Base-by-base conservation (phyloP, 2,888 invertebrate genomes). In the Metopia argyrocephala region DNA sequence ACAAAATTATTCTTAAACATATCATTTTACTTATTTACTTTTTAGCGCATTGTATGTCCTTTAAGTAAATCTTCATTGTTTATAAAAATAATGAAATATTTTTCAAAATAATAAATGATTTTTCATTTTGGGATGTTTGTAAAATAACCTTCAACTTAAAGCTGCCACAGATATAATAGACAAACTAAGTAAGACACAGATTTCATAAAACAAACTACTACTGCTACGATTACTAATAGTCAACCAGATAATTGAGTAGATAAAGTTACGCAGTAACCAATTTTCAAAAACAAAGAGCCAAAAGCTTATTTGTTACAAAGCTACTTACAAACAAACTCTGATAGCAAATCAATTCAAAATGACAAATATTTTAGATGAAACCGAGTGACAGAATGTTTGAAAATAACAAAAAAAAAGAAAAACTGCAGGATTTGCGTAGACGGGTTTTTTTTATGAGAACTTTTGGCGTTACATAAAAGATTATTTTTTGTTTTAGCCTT, bases 201-300 rank as follows among this genome's bases (percentile, higher is more conserved):
- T 38, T 9, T 3, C 3, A 38, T 38, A 15, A 38, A 15, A 38
- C 15, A 38, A 38, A 38, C 38, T 38, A 12, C 71, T 9, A 0
- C 12, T 38, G 9, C 15, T 38, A 12, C 15, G 3, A 38, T 15
- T 38, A 38, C 38, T 66, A 65, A n/a, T n/a, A 65, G 61, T 62
- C 68, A 46, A 46, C 50, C 25, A 79, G 70, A 76, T 76, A 82
- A 82, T 73, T 78, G 78, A 54, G 70, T 56, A 74, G 69, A 73
- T 73, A 81, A 68, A 50, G 25, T 62, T 71, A 74, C 76, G 64
- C 79, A 75, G 78, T 64, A 71, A 75, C 65, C 59, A 73, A 68
- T 64, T 70, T 71, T 68, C 50, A 54, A 61, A 69, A 78, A 59
- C 56, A 59, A 54, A 68, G 28, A 15, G 38, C 38, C 38, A 38